phyloP scores from a whole-genome alignment of 2,797 vertebrate genomes.

The Lophotriccus pileatus region DNA sequence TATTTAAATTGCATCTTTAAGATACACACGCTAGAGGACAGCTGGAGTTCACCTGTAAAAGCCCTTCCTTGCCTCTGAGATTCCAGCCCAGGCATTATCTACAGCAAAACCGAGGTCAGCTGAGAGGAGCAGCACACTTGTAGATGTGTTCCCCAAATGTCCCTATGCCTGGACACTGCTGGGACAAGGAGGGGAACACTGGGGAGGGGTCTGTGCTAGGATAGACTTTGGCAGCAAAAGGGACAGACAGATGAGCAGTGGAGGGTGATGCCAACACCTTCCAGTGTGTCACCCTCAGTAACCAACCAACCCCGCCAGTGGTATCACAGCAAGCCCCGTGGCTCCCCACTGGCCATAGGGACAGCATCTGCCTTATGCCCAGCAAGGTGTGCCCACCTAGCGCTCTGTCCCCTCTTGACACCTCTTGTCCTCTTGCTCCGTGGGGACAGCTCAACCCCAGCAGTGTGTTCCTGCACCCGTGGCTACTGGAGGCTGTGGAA shows the following conservation, averaged over 20 bases:
- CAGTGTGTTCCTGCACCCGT: rapidly evolving
- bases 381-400: neutral
- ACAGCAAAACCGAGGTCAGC: neutral
- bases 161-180: neutral
- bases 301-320: neutral
- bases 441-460: neutral
- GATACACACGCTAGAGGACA: neutral
- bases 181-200: neutral
- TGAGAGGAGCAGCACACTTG: neutral
- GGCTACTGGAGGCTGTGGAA: neutral
- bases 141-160: neutral
- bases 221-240: neutral
- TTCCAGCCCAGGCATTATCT: neutral
- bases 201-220: neutral
- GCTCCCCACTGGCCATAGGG: neutral
- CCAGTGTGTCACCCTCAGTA: neutral
- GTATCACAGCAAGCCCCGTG: neutral
- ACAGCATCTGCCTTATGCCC: neutral
- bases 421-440: neutral
- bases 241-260: neutral
- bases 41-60: neutral
- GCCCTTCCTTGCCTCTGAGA: neutral
- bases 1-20: neutral
- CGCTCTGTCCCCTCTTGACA: neutral
- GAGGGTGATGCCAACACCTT: neutral